phyloP scores from a whole-genome alignment of 2,797 vertebrate genomes.

The Danio aesculapii region DNA sequence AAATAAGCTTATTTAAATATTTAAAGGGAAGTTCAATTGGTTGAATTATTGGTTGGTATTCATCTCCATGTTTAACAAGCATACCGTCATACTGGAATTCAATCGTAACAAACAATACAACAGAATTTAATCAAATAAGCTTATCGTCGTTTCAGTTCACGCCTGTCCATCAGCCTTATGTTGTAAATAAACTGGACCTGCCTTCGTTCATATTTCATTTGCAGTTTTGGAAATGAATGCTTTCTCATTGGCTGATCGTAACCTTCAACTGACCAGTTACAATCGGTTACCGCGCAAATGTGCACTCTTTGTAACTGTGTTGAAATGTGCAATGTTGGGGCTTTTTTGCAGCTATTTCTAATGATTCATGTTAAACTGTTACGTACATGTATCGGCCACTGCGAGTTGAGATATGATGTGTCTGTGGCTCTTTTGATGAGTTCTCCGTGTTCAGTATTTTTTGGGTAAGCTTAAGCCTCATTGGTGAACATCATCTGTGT shows the following conservation, averaged over 20 bases:
- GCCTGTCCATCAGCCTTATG: conserved; percentile 94
- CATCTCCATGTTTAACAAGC: conserved; percentile 35
- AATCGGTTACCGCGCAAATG: conserved; percentile 83
- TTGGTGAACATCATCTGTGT: conserved; percentile 71
- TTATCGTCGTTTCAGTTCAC: conserved; percentile 64
- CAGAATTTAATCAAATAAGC: conserved; percentile 67
- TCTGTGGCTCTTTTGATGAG: conserved; percentile 42
- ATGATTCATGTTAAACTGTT: conserved; percentile 89
- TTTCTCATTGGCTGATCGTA: conserved; percentile 18
- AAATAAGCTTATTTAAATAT: conserved; percentile 77
- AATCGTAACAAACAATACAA: conserved; percentile 21
- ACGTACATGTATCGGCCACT: conserved; percentile 35
- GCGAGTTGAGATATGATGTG: conserved; percentile 20
- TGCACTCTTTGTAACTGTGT: conserved; percentile 87
- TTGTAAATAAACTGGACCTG: conserved; percentile 91
- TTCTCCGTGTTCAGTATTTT: conserved; percentile 57
- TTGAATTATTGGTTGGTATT: conserved; percentile 10
- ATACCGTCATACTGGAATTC: conserved; percentile 10
- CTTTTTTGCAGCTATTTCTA: conserved; percentile 99
- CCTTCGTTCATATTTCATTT: conserved; percentile 56
- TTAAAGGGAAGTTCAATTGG: conserved; percentile 57
- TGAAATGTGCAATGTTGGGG: conserved; percentile 98
- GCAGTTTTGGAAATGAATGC: conserved; percentile 5
- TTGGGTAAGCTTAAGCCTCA: conserved; percentile 48
- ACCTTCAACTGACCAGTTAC: conserved; percentile 26